Percentiles rank a stretch among this genome's conserved stretches.
These are phyloP conservation scores for Eolophus roseicapilla DNA, from an alignment of 2,113 vertebrate genomes.

Conservation along the genomic window DNA sequence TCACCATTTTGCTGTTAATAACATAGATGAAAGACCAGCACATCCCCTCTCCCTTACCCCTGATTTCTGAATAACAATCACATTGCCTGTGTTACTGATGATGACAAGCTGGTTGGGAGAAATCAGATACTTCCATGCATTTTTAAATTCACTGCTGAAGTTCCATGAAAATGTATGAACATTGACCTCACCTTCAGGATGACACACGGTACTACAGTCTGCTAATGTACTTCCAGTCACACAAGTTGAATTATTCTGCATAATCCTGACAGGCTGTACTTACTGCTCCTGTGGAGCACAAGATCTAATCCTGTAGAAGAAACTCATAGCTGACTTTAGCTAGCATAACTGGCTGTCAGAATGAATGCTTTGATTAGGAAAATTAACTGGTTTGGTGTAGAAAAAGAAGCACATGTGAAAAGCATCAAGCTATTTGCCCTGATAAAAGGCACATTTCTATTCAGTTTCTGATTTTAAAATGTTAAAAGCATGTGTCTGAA, in stretches of 20 bases:
- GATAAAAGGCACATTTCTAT: neutral
- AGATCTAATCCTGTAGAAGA: neutral
- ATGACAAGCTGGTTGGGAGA: neutral
- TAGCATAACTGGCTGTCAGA: neutral
- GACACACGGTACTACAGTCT: neutral
- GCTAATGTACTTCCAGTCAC: neutral
- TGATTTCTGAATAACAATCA: neutral
- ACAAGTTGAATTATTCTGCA: neutral
- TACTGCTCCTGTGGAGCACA: neutral
- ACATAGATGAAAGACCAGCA: neutral
- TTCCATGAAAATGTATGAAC: slow-evolving; percentile 4
- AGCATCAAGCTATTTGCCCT: neutral
- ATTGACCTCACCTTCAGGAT: neutral
- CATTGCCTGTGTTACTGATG: neutral
- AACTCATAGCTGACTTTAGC: neutral
- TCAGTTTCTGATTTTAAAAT: neutral
- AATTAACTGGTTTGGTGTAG: neutral
- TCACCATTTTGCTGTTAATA: neutral
- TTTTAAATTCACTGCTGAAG: neutral
- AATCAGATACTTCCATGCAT: neutral
- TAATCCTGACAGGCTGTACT: neutral
- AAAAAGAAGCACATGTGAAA: neutral
- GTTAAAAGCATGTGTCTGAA: neutral
- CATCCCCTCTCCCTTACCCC: neutral
- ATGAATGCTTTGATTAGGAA: neutral